A percentile compares a stretch with the other conserved stretches of the same genome.
These are phyloP conservation scores for Pterobdella sp. DNA, from an alignment of 2,888 invertebrate species.

Conservation along the genomic window DNA sequence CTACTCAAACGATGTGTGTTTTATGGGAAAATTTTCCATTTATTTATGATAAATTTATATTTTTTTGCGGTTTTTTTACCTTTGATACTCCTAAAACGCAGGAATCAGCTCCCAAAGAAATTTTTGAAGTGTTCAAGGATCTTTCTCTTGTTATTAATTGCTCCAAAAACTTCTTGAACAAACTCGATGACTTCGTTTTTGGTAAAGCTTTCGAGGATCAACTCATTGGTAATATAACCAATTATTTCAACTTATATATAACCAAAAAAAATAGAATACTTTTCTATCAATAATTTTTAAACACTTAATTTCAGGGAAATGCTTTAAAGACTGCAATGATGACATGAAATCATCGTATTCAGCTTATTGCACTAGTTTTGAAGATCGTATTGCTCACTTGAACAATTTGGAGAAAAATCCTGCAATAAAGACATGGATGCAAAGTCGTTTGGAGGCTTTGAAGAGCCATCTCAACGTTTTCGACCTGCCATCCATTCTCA, in stretches of 20 bases:
- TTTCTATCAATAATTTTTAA: no score
- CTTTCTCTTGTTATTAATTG: neutral
- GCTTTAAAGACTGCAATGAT: neutral
- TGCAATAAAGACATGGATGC: neutral
- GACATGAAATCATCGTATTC: neutral
- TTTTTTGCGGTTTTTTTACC: neutral
- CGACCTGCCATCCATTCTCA: neutral
- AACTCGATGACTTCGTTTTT: neutral
- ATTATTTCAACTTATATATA: no score
- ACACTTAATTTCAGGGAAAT: neutral
- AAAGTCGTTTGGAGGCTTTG: neutral
- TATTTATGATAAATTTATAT: neutral
- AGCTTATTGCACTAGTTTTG: neutral
- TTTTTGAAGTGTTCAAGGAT: neutral
- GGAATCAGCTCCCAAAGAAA: neutral
- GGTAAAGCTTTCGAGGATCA: slow-evolving; percentile 1
- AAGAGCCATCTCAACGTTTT: neutral
- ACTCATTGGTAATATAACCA: no score
- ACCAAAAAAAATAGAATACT: no score
- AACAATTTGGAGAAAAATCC: neutral
- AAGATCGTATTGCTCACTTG: neutral
- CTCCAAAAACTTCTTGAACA: neutral
- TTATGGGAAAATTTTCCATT: neutral
- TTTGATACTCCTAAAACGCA: neutral
- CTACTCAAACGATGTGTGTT: neutral